Conservation (phyloP, 2,888 invertebrate species). For the Arge pagana region DNA sequence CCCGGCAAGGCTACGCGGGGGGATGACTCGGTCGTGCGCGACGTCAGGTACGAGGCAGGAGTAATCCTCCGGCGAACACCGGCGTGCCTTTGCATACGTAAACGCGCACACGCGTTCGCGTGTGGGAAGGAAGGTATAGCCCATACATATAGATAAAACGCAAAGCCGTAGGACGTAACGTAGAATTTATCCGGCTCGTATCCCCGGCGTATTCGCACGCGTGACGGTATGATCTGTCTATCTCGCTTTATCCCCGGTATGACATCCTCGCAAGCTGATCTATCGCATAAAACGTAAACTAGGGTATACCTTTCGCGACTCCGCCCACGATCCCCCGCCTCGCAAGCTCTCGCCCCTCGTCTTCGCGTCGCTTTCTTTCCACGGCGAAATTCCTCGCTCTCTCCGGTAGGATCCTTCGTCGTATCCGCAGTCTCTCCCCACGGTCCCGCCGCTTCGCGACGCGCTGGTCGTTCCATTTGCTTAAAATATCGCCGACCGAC, state of each 20-base stretch:
- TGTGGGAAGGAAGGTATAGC: constrained; percentile 13
- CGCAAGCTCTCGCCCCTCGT: background rate
- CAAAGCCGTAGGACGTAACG: constrained; percentile 51
- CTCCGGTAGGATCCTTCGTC: constrained; percentile 4
- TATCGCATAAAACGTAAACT: constrained; percentile 58
- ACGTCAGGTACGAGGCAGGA: too few relatives aligned
- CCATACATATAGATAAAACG: constrained; percentile 46
- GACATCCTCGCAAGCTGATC: constrained; percentile 56
- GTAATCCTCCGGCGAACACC: too few relatives aligned
- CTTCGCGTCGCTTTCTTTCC: constrained; percentile 15
- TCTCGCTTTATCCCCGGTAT: constrained; percentile 57
- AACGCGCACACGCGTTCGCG: background rate
- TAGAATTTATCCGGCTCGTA: constrained; percentile 51
- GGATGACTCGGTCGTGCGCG: constrained; percentile 5
- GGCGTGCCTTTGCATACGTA: too few relatives aligned
- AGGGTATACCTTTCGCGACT: constrained; percentile 57
- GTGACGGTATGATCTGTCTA: constrained; percentile 51
- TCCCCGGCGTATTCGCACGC: constrained; percentile 42
- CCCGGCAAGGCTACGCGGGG: constrained; percentile 11
- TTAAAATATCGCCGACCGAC: constrained; percentile 51
- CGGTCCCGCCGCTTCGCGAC: constrained; percentile 21
- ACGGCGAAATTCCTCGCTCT: constrained; percentile 15
- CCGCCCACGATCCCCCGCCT: constrained; percentile 30
- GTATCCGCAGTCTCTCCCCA: constrained; percentile 12
- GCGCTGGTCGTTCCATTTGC: constrained; percentile 31